Base-by-base conservation (phyloP, 2,797 vertebrate species). In the Myotis vivesi region DNA sequence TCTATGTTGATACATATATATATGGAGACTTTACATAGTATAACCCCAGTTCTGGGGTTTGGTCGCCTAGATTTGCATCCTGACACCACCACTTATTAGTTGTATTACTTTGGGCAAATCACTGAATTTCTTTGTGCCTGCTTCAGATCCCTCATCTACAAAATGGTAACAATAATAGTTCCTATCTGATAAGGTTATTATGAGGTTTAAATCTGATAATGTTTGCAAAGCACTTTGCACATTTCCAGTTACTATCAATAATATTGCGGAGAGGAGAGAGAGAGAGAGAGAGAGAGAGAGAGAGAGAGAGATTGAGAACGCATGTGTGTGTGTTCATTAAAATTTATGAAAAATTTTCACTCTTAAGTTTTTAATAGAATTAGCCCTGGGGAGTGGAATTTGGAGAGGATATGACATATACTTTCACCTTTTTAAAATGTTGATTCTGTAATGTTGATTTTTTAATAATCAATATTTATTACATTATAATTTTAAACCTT, bases 71-170 rank as follows among this genome's bases (percentile, higher is more conserved):
- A 49, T 94, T 91, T 51, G 11, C 38, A 53, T 92, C 20, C n/a
- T 80, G n/a, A 64, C 23, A 62, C 22, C 8, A 87, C 17, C 71
- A 46, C 1, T 87, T 66, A 17, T 17, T 38, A 90, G 30, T 76
- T 89, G 16, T 46, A 2, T 51, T 51, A 57, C 64, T 86, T 83
- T 38, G 46, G 57, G 8, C 17, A 59, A 87, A 46, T 64, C 57
- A 38, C 28, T 33, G 41, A 91, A 87, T 23, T 59, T 68, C 57
- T 88, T 44, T 76, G 66, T 36, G 53, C 59, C 33, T 49, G 12
- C 9, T 66, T 97, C 79, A 89, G 28, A 46, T 36, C 69, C 51
- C 49, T 89, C 64, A 92, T 86, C 86, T 87, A 72, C 46, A 89
- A 73, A 86, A 82, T 55, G 46, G 9, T 86, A 8, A 28, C 75